These are phyloP conservation scores for Leptinotarsa undecemlineata DNA, from an alignment of 1,140 invertebrate species.

Conservation along the genomic window DNA sequence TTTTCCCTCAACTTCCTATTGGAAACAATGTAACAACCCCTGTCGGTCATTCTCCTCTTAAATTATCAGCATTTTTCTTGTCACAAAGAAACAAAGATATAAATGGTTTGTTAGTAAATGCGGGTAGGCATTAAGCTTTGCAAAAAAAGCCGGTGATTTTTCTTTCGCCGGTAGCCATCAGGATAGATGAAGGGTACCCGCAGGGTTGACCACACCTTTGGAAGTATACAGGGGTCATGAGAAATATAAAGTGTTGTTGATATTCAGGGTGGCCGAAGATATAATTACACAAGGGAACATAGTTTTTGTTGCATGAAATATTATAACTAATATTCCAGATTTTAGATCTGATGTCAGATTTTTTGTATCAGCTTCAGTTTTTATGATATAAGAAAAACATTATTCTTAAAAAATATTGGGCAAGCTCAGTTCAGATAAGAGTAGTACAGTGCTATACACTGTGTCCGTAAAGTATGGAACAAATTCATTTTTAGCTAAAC, in stretches of 20 bases:
- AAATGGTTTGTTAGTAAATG: conserved; percentile 31
- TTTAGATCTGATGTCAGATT: no score
- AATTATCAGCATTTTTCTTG: conserved; percentile 28
- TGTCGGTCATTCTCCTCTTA: conserved; percentile 21
- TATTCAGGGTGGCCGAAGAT: no score
- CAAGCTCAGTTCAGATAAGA: no score
- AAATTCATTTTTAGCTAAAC: no score
- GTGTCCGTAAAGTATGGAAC: no score
- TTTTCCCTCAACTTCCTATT: neutral
- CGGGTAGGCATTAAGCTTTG: conserved; percentile 27
- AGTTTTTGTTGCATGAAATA: no score
- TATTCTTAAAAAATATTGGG: no score
- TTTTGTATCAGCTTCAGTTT: no score
- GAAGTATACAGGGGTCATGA: conserved; percentile 6
- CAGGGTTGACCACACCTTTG: conserved; percentile 29
- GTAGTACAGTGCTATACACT: no score
- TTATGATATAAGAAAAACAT: no score
- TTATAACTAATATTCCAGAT: no score
- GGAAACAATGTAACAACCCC: conserved; percentile 18
- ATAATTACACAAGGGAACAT: no score
- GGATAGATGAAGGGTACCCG: conserved; percentile 13
- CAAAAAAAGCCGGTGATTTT: conserved; percentile 23
- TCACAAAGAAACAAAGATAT: conserved; percentile 27
- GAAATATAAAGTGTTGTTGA: neutral
- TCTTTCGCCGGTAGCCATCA: neutral